phyloP scores from a whole-genome alignment of 2,888 invertebrate species.

The Polydrusus tereticollis region DNA sequence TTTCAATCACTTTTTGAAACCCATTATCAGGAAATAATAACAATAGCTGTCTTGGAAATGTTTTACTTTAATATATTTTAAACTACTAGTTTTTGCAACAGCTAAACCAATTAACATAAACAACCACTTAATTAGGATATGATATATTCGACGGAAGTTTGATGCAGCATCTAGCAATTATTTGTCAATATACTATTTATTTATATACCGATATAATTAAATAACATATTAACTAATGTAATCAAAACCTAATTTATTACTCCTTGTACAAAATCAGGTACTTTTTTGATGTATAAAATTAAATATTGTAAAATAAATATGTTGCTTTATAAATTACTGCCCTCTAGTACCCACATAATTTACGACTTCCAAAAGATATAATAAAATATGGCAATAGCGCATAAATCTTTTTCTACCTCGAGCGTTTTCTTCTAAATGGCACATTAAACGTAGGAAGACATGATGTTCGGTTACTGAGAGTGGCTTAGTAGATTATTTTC shows the following conservation, averaged over 20 bases:
- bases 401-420: constrained; percentile 25
- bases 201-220: neutral
- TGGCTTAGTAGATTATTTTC: constrained; percentile 25
- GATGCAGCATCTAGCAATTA: neutral
- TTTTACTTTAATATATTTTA: neutral
- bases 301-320: neutral
- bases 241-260: neutral
- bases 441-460: constrained; percentile 38
- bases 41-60: no score
- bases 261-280: neutral
- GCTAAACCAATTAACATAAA: neutral
- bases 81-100: neutral
- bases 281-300: neutral
- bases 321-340: neutral
- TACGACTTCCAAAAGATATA: constrained; percentile 29
- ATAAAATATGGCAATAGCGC: constrained; percentile 40
- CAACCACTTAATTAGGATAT: neutral
- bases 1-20: no score
- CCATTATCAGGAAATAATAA: no score
- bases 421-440: constrained; percentile 31
- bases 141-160: neutral
- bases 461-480: constrained; percentile 22
- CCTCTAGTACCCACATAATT: constrained; percentile 25
- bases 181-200: neutral
- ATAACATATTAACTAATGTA: neutral